Base-by-base conservation (phyloP, 2,888 invertebrate species). In the Dusona sp. region DNA sequence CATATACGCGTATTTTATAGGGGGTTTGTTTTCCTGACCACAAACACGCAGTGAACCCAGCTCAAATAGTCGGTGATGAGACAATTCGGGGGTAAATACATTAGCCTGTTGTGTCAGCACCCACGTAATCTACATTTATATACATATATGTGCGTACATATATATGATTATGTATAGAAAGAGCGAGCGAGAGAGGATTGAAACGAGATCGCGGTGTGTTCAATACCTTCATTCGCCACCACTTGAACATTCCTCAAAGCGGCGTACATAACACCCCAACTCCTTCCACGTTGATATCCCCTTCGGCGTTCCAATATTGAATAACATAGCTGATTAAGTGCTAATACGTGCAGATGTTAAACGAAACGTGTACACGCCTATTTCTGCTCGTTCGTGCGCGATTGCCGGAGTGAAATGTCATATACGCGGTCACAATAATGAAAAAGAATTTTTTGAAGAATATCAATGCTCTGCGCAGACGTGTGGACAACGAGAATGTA, bases 291-390 rank as follows among this genome's bases (percentile, higher is more conserved):
- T 65, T 61, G 16, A 42, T 61, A 68, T 42, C 61, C 73, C 51
- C 36, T 65, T 79, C 61, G 64, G 51, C 38, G 45, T 13, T 72
- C 77, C 85, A 85, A 88, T 90, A 90, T 90, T 88, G 89, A 89
- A 89, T 89, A 88, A 87, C 87, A 88, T 87, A 88, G 86, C 85
- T 88, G 87, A 90, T 90, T 89, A 90, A 89, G 88, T 88, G 87
- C 87, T 67, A 88, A 83, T 84, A 85, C 80, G 84, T 85, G 81
- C 77, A 54, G 77, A 64, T 78, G 83, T 80, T 65, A 64, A 78
- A 74, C 65, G 73, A 81, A 87, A 81, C 72, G 48, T 22, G 83
- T 83, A 83, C 74, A 45, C 45, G 45, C 45, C 61, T 54, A 16
- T 42, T 65, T 3, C 7, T 8, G 22, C 38, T 33, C 42, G 38